Percentiles rank a stretch among this genome's conserved stretches.
phyloP scores from a whole-genome alignment of 2,888 invertebrate species.

The Yponomeuta evonymella region DNA sequence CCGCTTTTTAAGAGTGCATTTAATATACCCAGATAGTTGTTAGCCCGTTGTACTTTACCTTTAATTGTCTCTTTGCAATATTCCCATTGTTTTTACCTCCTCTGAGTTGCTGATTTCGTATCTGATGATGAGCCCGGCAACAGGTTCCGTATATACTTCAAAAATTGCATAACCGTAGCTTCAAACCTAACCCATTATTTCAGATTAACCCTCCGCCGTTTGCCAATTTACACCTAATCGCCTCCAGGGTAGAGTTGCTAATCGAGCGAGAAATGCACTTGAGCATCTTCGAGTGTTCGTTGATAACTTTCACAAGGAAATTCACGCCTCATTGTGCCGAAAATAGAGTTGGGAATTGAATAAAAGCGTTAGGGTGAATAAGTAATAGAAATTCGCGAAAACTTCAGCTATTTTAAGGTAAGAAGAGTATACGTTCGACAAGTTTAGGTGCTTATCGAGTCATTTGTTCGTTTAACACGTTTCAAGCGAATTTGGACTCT shows the following conservation, averaged over 20 bases:
- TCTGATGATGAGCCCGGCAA: constrained; percentile 31
- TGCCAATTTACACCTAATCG: constrained; percentile 30
- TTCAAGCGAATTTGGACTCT: constrained; percentile 28
- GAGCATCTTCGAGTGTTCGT: not conserved
- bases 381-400: constrained; percentile 28
- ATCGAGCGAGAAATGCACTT: constrained; percentile 27
- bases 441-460: constrained; percentile 59
- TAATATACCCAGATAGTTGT: too few relatives aligned
- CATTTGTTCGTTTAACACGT: constrained; percentile 41
- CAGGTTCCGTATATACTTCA: constrained; percentile 42
- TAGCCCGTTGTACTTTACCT: too few relatives aligned
- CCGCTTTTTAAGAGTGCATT: too few relatives aligned
- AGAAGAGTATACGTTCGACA: constrained; percentile 69
- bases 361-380: constrained; percentile 1
- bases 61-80: not conserved
- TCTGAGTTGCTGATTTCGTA: not conserved
- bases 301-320: not conserved
- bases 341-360: constrained; percentile 12
- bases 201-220: constrained; percentile 38
- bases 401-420: constrained; percentile 65
- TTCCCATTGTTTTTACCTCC: not conserved
- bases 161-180: constrained; percentile 33
- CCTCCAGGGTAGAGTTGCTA: constrained; percentile 32
- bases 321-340: not conserved
- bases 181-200: constrained; percentile 48